Percentiles rank a stretch among this genome's conserved stretches.
phyloP scores from a whole-genome alignment of 2,113 vertebrate genomes.

The Xenopus laevis region DNA sequence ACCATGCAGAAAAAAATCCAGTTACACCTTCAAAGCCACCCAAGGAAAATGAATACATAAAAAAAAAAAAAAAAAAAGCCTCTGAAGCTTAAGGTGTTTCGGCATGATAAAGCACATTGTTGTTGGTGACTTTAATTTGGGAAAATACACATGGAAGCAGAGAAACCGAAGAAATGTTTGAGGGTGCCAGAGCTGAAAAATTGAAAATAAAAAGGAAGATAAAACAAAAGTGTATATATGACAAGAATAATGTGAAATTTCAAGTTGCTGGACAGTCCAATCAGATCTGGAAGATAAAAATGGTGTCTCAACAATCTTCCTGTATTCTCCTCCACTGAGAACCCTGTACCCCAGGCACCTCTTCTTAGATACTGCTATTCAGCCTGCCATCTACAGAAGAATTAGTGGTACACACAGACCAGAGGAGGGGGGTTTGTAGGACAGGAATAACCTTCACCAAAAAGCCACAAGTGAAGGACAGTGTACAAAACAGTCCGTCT shows the following conservation, averaged over 20 bases:
- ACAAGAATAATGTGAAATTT: background rate
- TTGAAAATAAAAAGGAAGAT: conserved; percentile 17
- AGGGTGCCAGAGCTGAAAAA: conserved; percentile 21
- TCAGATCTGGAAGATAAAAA: conserved; percentile 32
- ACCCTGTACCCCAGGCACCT: background rate
- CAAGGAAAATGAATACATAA: background rate
- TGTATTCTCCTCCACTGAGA: conserved; percentile 35
- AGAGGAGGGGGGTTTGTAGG: conserved; percentile 11
- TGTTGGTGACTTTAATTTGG: background rate
- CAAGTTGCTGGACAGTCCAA: conserved; percentile 10
- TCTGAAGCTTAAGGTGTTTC: background rate
- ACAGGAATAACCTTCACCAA: conserved; percentile 9
- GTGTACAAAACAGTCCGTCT: conserved; percentile 34
- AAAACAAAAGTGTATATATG: conserved; percentile 6
- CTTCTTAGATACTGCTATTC: conserved; percentile 41
- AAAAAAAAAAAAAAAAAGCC: background rate
- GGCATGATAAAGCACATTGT: background rate
- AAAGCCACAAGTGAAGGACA: conserved; percentile 1
- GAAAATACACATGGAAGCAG: background rate
- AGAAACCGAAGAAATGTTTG: conserved; percentile 8
- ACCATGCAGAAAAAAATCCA: conserved; percentile 38
- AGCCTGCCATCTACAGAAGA: conserved; percentile 7
- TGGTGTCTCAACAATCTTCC: background rate
- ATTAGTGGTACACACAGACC: conserved; percentile 9
- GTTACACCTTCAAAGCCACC: conserved; percentile 20